Base-by-base conservation (phyloP, 2,888 invertebrate genomes). In the Eupithecia pulchellata region DNA sequence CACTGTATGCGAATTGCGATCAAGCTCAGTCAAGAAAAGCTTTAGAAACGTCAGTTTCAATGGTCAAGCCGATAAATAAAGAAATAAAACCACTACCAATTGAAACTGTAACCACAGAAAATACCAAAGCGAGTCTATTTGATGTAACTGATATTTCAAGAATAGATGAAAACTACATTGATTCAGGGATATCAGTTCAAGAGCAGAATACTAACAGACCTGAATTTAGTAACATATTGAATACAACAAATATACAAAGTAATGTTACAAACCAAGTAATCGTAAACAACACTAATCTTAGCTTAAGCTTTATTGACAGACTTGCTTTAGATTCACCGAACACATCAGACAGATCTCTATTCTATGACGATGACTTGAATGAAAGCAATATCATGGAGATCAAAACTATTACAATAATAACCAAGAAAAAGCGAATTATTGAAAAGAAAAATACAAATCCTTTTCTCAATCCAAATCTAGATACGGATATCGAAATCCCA, bases 361-460 rank as follows among this genome's bases (percentile, higher is more conserved):
- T 87, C 72, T 83, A 92, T 2, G 94, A 94, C 69, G 94, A 94
- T 78, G 94, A 94, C 80, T 83, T 94, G 58, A 94, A 94, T 76
- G 94, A 94, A 81, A 94, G 94, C 69, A 94, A 94, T 73, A 94
- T 94, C 29, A 94, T 94, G 94, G 94, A 94, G 77, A 94, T 94
- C 2, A 94, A 94, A 87, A 93, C 94, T 1, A 94, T 94, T 2
- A 94, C 93, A 60, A 91, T 93, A 14, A 90, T 94, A 25, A 93
- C 93, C 0, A 94, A 92, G 71, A 93, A 91, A 79, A 92, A 91
- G 75, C 76, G 85, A 25, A 75, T 89, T 11, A 69, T 79, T 9
- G 81, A 79, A 68, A 89, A 85, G 62, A 90, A 81, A 70, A 91
- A 82, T 73, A 94, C 94, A 0, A 94, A 94, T 77, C 94, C 94